These are phyloP conservation scores for Orthosia incerta DNA, from an alignment of 2,888 invertebrate species.

Conservation along the genomic window DNA sequence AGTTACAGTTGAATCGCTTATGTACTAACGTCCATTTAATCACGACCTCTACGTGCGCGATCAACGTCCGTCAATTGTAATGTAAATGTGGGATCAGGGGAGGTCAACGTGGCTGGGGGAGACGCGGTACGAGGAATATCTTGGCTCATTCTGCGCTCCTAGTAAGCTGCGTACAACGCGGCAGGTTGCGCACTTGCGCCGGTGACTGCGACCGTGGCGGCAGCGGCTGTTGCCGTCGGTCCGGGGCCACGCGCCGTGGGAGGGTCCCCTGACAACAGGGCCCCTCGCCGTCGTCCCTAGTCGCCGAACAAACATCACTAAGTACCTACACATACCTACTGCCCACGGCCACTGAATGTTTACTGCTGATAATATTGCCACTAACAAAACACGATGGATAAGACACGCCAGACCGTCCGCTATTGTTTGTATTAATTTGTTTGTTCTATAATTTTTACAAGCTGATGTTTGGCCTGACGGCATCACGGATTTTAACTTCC, in stretches of 20 bases:
- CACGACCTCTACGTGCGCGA: conserved; percentile 49
- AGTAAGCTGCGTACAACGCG: conserved; percentile 86
- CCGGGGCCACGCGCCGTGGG: conserved; percentile 63
- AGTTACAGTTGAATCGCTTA: conserved; percentile 61
- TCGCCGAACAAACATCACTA: conserved; percentile 58
- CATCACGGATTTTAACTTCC: conserved; percentile 25
- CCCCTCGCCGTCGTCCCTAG: conserved; percentile 59
- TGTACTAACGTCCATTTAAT: conserved; percentile 67
- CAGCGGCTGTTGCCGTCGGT: conserved; percentile 61
- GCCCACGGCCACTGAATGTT: conserved; percentile 59
- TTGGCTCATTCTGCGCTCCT: conserved; percentile 78
- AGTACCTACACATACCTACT: conserved; percentile 64
- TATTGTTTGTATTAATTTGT: conserved; percentile 49
- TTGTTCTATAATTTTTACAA: conserved; percentile 24
- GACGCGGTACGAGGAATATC: conserved; percentile 63
- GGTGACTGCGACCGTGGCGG: conserved; percentile 72
- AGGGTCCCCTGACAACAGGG: conserved; percentile 66
- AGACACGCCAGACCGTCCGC: conserved; percentile 27
- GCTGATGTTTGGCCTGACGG: conserved; percentile 18
- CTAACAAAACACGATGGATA: conserved; percentile 46
- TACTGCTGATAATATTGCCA: conserved; percentile 60
- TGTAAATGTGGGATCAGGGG: conserved; percentile 56
- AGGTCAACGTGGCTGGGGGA: conserved; percentile 65
- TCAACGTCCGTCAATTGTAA: conserved; percentile 30
- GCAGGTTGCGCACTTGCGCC: conserved; percentile 83